These are phyloP conservation scores for Apostichopus leukothele DNA, from an alignment of 53 echinoderm and acorn worm species.

Conservation along the genomic window DNA sequence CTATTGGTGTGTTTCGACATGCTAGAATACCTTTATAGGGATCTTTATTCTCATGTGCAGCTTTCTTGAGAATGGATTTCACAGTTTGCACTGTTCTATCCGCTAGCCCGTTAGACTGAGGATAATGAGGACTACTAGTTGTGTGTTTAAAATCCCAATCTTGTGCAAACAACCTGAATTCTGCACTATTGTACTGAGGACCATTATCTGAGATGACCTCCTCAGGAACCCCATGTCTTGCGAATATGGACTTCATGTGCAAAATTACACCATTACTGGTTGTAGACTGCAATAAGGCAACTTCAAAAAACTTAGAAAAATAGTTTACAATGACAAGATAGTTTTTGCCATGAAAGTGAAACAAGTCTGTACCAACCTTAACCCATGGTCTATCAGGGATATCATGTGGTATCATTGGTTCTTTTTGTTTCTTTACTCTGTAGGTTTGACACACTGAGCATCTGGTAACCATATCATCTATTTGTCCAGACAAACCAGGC, in stretches of 20 bases:
- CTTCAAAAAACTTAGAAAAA: constrained; percentile 37
- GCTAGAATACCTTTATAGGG: constrained; percentile 46
- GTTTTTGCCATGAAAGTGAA: constrained; percentile 15
- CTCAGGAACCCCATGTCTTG: constrained; percentile 51
- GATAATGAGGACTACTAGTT: constrained; percentile 51
- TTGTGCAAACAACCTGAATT: constrained; percentile 48
- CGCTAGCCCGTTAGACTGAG: constrained; percentile 47
- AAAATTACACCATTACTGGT: constrained; percentile 51
- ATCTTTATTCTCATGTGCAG: constrained; percentile 44
- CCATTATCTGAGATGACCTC: constrained; percentile 55
- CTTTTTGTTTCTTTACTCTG: constrained; percentile 19
- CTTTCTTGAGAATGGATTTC: constrained; percentile 33
- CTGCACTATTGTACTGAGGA: constrained; percentile 53
- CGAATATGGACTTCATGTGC: constrained; percentile 55
- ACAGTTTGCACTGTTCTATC: constrained; percentile 56
- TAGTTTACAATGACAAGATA: constrained; percentile 34
- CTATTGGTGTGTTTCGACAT: constrained; percentile 50
- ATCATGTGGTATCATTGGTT: constrained; percentile 25
- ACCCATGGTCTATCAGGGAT: constrained; percentile 38
- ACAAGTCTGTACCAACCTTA: constrained; percentile 28
- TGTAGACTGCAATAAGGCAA: constrained; percentile 9
- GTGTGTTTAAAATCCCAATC: constrained; percentile 50
- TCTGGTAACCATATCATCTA: constrained; percentile 18
- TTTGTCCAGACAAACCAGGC: constrained; percentile 30
- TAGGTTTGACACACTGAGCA: constrained; percentile 32